Conservation (phyloP, 2,113 vertebrate species). For the Morone saxatilis region DNA sequence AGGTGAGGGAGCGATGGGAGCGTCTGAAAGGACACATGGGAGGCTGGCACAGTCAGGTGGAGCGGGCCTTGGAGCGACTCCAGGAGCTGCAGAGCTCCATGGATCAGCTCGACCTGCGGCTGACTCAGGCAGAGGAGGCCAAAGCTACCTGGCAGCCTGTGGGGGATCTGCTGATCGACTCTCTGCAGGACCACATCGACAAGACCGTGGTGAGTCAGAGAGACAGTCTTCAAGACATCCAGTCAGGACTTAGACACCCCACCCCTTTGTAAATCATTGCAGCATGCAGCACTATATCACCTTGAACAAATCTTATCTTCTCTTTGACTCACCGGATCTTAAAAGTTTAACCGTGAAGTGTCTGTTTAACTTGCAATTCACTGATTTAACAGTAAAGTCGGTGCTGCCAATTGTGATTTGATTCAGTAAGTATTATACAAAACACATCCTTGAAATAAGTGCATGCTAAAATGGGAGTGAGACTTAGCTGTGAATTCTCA, state of each 20-base stretch:
- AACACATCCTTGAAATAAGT: conserved; percentile 1
- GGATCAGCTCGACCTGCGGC: conserved; percentile 92
- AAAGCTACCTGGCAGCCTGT: conserved; percentile 91
- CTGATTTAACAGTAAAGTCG: background rate
- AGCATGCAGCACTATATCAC: background rate
- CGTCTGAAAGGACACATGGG: conserved; percentile 87
- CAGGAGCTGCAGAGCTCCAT: conserved; percentile 94
- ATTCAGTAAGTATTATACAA: background rate
- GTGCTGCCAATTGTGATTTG: background rate
- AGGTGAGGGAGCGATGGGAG: conserved; percentile 96
- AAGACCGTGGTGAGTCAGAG: conserved; percentile 89
- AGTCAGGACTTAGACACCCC: background rate
- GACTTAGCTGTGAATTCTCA: background rate
- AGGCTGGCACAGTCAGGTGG: conserved; percentile 94
- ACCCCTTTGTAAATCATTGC: background rate
- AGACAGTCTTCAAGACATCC: background rate
- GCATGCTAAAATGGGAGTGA: background rate
- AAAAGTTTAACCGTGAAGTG: no score
- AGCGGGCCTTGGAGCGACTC: conserved; percentile 91
- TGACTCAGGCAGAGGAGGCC: conserved; percentile 90
- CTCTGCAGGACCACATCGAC: conserved; percentile 94
- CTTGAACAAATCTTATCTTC: background rate
- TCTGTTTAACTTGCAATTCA: background rate
- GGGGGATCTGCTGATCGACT: conserved; percentile 94
- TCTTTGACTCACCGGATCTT: background rate